Evolutionary conservation across 2,888 invertebrate genomes (phyloP), one percentile per base, ranked within the genome.

Genomic region (Cheiracanthium punctorium): DNA sequence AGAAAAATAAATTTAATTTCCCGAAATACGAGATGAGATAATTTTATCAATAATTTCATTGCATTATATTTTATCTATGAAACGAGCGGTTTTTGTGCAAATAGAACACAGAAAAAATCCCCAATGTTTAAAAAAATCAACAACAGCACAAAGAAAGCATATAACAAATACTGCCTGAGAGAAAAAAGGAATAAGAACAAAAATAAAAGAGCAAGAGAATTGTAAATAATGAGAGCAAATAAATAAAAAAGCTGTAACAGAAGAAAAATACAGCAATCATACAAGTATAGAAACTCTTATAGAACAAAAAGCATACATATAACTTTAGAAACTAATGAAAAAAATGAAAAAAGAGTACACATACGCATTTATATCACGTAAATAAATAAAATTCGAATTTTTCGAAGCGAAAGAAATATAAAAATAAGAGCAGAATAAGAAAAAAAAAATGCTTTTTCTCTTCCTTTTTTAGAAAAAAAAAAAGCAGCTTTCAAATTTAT

Each of bases 401-500:
- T 48, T 29, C 41, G 29, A 20, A 5, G 14, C 14, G 43, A 43
- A 32, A 71, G 69, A 65, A 79, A 80, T 41, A 80, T 52, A 80
- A 65, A 79, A 43, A 79, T 43, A 73, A 80, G 41, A 43, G 20
- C 30, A 65, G 30, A 43, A 70, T 43, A 71, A 82, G 67, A 75
- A 82, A 7, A 20, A n/a, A 48, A 52, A 20, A 33, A 24, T 41
- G 1, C 33, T 67, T 37, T 52, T 37, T 74, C 41, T 65, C n/a
- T 7, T 48, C 48, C 20, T 7, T 48, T 43, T 48, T n/a, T n/a
- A n/a, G n/a, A n/a, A n/a, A n/a, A n/a, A n/a, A n/a, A 52, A 72
- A 76, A 77, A 77, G 64, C 82, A 65, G 71, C 72, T 82, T 77
- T 82, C 82, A 82, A 82, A 77, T 82, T 82, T 82, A 82, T 82